Base-by-base conservation (phyloP, 2,113 vertebrate species). In the Erythrocebus patas region DNA sequence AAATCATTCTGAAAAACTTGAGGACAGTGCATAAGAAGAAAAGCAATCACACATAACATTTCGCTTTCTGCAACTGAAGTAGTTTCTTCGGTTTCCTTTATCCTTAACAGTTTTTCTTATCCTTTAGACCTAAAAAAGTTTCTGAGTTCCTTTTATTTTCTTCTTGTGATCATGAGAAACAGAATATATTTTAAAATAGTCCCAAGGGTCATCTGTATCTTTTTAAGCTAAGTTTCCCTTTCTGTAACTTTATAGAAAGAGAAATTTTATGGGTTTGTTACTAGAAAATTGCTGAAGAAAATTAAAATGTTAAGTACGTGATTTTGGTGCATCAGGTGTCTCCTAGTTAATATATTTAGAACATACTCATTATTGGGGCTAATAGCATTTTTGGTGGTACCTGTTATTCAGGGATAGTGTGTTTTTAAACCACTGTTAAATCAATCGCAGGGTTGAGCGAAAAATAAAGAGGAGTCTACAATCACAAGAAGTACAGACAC, bases 151-250 rank as follows among this genome's bases (percentile, higher is more conserved):
- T 88, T 48, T 95, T 88, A 35, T 61, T 81, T 64, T 79, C 30
- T 82, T 22, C 2, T 45, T 59, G 38, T 64, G 13, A 55, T 72
- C 38, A 38, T 79, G n/a, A 95, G 2, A 93, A 95, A 66, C 4
- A 81, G 23, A 95, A 82, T 35, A 32, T 32, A 38, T 81, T 81
- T 96, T 92, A 57, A 85, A 97, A 85, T 92, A 85, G 48, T 75
- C 8, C 72, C 94, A 75, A 72, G 40, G 48, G 81, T 14, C 12
- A 83, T 79, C 20, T 85, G n/a, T 95, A 82, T 38, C 40, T 78
- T 93, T 95, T 86, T 25, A 87, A 96, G 81, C 45, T 94, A 84
- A 52, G 23, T 40, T 64, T 64, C 61, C 30, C 61, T 64, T 64
- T 64, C 27, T 30, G 61, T 64, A 64, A 64, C 61, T 64, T 64